Percentiles rank a stretch among this genome's conserved stretches.
These are phyloP conservation scores for Staurois parvus DNA, from an alignment of 2,797 vertebrate species.

Conservation along the genomic window DNA sequence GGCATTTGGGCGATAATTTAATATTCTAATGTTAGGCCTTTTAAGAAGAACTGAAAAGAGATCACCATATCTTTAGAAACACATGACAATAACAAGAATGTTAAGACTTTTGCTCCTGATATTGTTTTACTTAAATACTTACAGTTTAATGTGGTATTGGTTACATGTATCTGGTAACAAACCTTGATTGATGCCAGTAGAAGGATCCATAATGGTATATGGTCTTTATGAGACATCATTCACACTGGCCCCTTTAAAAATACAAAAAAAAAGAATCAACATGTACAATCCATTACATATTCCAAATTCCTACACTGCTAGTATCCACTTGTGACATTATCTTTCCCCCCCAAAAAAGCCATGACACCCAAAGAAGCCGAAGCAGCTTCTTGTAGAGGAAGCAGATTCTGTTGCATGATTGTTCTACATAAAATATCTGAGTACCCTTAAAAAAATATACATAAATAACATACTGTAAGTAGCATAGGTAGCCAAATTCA, in stretches of 20 bases:
- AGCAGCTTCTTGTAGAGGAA: too few species aligned
- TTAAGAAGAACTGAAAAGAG: constrained; percentile 37
- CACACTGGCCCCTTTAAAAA: neutral
- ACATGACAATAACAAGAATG: neutral
- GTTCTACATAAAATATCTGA: neutral
- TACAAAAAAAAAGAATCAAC: neutral
- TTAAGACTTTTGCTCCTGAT: neutral
- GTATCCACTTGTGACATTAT: neutral
- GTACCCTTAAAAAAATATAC: neutral
- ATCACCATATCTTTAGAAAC: constrained; percentile 2
- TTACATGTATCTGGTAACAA: neutral
- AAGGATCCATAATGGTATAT: neutral
- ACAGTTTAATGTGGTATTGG: neutral
- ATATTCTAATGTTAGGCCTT: constrained; percentile 14
- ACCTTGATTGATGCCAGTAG: neutral
- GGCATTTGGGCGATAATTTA: neutral
- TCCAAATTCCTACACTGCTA: neutral
- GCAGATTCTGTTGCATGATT: neutral
- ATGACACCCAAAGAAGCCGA: too few species aligned
- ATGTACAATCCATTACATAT: neutral
- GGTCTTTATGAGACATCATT: constrained; percentile 20
- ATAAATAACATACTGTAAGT: neutral
- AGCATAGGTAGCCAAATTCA: neutral
- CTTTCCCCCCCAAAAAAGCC: too few species aligned
- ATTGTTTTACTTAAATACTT: constrained; percentile 1